Conservation (phyloP, 1,140 invertebrate species). For the Heliconius melpomene region DNA sequence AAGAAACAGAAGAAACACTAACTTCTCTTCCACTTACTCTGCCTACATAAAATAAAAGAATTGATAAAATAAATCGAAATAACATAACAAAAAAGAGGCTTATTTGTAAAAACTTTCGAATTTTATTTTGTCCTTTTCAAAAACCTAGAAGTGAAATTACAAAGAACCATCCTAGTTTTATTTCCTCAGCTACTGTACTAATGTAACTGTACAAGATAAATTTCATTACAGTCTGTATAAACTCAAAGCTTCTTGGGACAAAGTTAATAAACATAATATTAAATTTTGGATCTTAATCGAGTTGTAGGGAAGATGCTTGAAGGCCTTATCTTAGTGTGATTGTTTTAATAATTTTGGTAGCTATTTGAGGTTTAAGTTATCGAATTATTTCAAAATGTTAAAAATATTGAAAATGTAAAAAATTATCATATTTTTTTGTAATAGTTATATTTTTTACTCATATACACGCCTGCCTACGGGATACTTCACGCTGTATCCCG, state of each 20-base stretch:
- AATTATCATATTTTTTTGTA: too few relatives aligned
- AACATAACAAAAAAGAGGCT: background rate
- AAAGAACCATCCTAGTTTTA: slow-evolving; percentile 12
- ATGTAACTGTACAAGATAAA: slow-evolving; percentile 15
- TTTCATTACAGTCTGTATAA: slow-evolving; percentile 22
- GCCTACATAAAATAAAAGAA: too few relatives aligned
- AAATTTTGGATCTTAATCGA: slow-evolving; percentile 21
- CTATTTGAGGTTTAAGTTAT: background rate
- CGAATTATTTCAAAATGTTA: too few relatives aligned
- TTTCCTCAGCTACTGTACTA: background rate
- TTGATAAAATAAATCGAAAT: background rate
- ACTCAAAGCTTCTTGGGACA: slow-evolving; percentile 12
- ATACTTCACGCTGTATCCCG: too few relatives aligned
- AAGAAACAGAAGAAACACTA: too few relatives aligned
- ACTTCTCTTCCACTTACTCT: too few relatives aligned
- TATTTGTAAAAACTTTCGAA: background rate
- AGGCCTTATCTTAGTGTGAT: background rate
- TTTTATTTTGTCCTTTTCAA: background rate
- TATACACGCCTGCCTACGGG: too few relatives aligned
- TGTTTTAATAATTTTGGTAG: slow-evolving; percentile 8
- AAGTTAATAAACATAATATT: slow-evolving; percentile 26
- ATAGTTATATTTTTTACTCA: too few relatives aligned
- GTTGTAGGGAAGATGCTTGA: background rate
- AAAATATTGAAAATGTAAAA: too few relatives aligned
- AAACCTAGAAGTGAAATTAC: background rate